These are phyloP conservation scores for Lycophotia porphyrea DNA, from an alignment of 2,888 invertebrate genomes.

Conservation along the genomic window DNA sequence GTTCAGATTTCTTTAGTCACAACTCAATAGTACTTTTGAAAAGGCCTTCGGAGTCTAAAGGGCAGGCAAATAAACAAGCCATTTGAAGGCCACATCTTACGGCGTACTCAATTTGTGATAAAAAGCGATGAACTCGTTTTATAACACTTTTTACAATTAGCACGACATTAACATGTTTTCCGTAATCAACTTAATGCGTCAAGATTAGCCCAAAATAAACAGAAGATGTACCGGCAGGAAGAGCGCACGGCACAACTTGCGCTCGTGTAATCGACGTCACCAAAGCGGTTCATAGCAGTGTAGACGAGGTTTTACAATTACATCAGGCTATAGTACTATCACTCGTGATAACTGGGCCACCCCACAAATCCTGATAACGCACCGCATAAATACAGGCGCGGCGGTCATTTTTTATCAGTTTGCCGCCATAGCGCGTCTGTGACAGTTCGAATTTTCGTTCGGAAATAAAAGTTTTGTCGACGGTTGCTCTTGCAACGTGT, in stretches of 20 bases:
- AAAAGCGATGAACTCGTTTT: conserved; percentile 50
- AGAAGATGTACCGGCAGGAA: conserved; percentile 45
- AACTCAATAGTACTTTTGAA: background rate
- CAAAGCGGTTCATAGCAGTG: conserved; percentile 80
- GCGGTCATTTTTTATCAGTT: conserved; percentile 76
- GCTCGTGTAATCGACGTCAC: conserved; percentile 65
- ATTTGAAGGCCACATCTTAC: conserved; percentile 12
- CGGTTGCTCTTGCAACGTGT: conserved; percentile 72
- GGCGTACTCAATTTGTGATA: conserved; percentile 27
- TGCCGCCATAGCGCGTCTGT: conserved; percentile 70
- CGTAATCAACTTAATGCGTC: conserved; percentile 30
- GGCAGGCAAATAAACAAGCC: background rate
- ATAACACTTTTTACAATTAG: conserved; percentile 46
- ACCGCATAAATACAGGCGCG: conserved; percentile 77
- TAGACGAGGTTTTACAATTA: conserved; percentile 64
- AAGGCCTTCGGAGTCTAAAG: conserved; percentile 11
- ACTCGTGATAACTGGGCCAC: conserved; percentile 76
- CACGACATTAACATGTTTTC: conserved; percentile 37
- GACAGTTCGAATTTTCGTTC: conserved; percentile 68
- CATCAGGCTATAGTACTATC: conserved; percentile 66
- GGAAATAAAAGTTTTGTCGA: conserved; percentile 64
- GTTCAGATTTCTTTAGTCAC: background rate
- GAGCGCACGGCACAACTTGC: conserved; percentile 48
- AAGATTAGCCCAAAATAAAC: conserved; percentile 57
- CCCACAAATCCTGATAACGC: conserved; percentile 80